Evolutionary conservation across 2,113 vertebrate genomes (phyloP), one percentile per base, ranked within the genome.

Genomic region (Dromaius novaehollandiae): DNA sequence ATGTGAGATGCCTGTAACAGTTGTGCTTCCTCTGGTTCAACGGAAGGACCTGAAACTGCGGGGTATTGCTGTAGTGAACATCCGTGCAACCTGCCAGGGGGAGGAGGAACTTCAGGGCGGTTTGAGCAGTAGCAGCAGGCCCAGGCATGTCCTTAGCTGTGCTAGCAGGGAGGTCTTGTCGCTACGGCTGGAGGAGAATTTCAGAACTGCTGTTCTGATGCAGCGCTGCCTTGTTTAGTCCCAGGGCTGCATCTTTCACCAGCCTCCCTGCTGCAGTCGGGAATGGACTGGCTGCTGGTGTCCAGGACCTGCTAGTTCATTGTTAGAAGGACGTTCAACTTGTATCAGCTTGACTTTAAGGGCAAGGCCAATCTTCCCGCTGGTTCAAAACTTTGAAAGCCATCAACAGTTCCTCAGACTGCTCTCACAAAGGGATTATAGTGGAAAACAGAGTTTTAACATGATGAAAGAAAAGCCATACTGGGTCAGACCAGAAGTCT

Each of bases 1-100:
- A 3, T 25, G 1, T 9, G 50, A 11, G 65, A 8, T 34, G 38
- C 21, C 42, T 63, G 20, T 51, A 68, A 9, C 55, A 0, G 0
- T 25, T 17, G 30, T 5, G 8, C 50, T 38, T 64, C 82, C 65
- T 64, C 42, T 56, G 3, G 1, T 73, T 60, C n/a, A 28, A 25
- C 36, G 63, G 13, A 24, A 63, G 46, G 46, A 36, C 24, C 73
- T 51, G 65, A 13, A 46, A 3, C n/a, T 21, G 36, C 7, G 7
- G 44, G 30, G 24, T 63, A 74, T 61, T 38, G 2, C 32, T 0
- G 1, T 44, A 66, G 44, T 5, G 1, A 44, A 16, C 1, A 6
- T 8, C 71, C 8, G 0, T 18, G 76, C 65, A n/a, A 82, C 56
- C 42, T 66, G 63, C n/a, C 5, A 38, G 7, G 19, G 70, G 0